Conservation (phyloP, 2,113 vertebrate genomes). For the Pluvianellus socialis region DNA sequence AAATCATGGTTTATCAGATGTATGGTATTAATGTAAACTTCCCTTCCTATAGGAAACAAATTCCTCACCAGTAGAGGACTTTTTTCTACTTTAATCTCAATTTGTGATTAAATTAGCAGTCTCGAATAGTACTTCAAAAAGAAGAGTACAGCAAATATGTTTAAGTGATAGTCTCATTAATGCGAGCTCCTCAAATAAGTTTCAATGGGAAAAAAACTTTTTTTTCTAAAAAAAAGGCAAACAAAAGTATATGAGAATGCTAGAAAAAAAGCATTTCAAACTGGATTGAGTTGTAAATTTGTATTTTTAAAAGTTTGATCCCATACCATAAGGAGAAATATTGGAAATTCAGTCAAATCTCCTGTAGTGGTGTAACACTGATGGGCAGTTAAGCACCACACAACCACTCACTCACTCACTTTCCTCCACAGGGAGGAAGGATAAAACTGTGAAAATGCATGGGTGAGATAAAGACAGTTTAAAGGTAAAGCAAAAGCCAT, state of each 20-base stretch:
- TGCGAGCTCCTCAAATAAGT: background rate
- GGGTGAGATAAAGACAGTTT: background rate
- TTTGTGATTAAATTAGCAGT: background rate
- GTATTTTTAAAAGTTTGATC: background rate
- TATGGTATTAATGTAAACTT: background rate
- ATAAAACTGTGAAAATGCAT: background rate
- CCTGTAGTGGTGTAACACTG: background rate
- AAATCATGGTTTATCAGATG: background rate
- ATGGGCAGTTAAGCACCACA: background rate
- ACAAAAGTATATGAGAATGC: background rate
- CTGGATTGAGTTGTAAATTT: background rate
- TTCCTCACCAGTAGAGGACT: background rate
- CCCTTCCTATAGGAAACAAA: background rate
- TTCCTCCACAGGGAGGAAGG: background rate
- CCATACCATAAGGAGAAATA: background rate
- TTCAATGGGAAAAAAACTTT: background rate
- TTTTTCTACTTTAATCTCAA: background rate
- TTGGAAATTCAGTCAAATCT: background rate
- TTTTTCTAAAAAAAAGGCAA: background rate
- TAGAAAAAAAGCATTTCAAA: background rate
- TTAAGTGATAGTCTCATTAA: background rate
- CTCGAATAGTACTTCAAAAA: background rate
- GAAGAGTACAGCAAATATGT: background rate
- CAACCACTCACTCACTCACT: background rate
- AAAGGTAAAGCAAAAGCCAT: background rate